Percentiles rank a stretch among this genome's conserved stretches.
These are phyloP conservation scores for Sebastes hopkinsi DNA, from an alignment of 2,797 vertebrate genomes.

Conservation along the genomic window DNA sequence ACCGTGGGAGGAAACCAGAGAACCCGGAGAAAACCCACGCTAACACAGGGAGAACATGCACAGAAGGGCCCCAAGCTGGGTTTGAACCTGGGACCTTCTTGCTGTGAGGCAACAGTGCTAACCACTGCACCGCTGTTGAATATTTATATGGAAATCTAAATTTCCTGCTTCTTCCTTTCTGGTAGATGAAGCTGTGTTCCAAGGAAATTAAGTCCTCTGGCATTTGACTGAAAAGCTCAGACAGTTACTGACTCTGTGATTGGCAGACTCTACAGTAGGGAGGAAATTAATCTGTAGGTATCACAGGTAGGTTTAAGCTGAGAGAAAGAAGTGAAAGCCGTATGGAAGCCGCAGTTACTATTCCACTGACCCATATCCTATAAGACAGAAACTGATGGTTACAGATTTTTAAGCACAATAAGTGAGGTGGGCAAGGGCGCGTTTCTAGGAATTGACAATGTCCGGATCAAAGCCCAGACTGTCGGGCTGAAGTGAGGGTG, in stretches of 20 bases:
- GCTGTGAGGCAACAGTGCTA: not conserved
- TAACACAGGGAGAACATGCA: not conserved
- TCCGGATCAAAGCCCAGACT: not conserved
- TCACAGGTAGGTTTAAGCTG: not conserved
- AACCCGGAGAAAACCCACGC: too few relatives aligned
- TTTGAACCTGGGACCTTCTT: not conserved
- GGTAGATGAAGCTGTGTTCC: not conserved
- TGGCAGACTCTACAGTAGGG: conserved; percentile 42
- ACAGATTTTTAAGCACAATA: not conserved
- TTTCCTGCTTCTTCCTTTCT: not conserved
- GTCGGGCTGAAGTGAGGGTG: not conserved
- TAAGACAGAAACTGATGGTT: not conserved
- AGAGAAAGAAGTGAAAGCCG: not conserved
- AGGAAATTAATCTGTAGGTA: conserved; percentile 57
- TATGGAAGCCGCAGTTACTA: not conserved
- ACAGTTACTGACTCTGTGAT: conserved; percentile 32
- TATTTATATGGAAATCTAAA: not conserved
- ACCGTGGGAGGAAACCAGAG: too few relatives aligned
- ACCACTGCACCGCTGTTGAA: not conserved
- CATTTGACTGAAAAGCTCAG: conserved; percentile 16
- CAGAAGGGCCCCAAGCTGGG: not conserved
- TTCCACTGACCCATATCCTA: not conserved
- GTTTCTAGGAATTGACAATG: not conserved
- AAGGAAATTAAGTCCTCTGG: conserved; percentile 13
- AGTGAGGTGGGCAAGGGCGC: fast-evolving